Percentiles rank a stretch among this genome's conserved stretches.
phyloP scores from a whole-genome alignment of 2,113 vertebrate species.

The Vombatus ursinus region DNA sequence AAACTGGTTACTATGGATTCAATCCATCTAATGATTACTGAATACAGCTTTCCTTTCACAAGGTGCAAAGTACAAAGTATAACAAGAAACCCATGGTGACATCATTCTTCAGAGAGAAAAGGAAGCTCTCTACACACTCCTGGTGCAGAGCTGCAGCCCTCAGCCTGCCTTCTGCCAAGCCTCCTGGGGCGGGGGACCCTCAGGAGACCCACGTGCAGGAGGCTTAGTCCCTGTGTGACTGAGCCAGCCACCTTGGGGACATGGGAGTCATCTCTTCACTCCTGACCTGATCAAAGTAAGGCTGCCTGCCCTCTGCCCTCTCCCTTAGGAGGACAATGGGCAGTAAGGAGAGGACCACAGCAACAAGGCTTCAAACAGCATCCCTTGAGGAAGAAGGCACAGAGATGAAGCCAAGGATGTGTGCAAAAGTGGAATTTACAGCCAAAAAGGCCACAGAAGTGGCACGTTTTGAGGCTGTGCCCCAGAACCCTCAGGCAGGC shows the following conservation, averaged over 20 bases:
- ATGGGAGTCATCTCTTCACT: too few relatives aligned
- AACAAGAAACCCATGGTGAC: neutral
- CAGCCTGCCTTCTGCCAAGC: too few relatives aligned
- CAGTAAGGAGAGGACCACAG: neutral
- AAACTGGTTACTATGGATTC: neutral
- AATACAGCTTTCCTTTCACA: neutral
- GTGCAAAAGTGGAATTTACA: neutral
- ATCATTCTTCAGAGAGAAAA: neutral
- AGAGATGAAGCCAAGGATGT: neutral
- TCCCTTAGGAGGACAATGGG: too few relatives aligned
- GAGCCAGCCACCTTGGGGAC: too few relatives aligned
- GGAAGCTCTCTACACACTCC: too few relatives aligned
- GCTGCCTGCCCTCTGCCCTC: neutral
- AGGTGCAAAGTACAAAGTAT: neutral
- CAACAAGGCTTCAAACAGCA: neutral
- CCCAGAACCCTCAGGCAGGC: neutral
- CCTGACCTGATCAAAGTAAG: neutral
- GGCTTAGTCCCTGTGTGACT: too few relatives aligned
- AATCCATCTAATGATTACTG: neutral
- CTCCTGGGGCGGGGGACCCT: too few relatives aligned
- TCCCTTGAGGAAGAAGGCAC: neutral
- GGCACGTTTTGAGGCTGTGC: neutral
- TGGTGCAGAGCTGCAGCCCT: too few relatives aligned
- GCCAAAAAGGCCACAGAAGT: neutral
- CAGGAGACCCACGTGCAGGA: too few relatives aligned